Percentiles rank a stretch among this genome's conserved stretches.
Evolutionary conservation across 2,888 invertebrate species (phyloP).

Genomic region (Orchesella flavescens): DNA sequence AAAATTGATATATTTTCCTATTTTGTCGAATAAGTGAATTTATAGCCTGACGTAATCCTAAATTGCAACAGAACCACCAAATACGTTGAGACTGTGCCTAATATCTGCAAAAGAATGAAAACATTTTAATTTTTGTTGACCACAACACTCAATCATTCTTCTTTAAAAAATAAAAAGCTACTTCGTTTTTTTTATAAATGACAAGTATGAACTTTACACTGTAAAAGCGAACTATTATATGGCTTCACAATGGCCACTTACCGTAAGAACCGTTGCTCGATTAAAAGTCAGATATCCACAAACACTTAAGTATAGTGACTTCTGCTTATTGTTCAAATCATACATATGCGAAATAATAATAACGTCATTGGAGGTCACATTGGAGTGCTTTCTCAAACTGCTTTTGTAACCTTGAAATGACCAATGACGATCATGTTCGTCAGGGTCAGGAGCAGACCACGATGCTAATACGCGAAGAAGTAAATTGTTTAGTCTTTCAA

Average conservation of each 20-base stretch:
- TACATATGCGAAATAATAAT: constrained; percentile 14
- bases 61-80: constrained; percentile 10
- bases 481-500: not conserved
- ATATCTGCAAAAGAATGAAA: not conserved
- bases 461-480: not conserved
- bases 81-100: constrained; percentile 15
- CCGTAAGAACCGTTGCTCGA: constrained; percentile 24
- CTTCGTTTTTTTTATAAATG: no score
- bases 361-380: not conserved
- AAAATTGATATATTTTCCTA: no score
- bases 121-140: no score
- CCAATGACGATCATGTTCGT: not conserved
- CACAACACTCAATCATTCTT: no score
- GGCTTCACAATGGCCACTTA: not conserved
- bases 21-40: no score
- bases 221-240: no score
- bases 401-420: no score
- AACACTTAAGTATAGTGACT: constrained; percentile 13
- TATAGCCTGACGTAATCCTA: not conserved
- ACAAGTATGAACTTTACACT: no score
- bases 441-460: not conserved
- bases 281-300: not conserved
- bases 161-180: no score
- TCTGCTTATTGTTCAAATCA: constrained; percentile 24
- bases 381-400: not conserved